phyloP scores from a whole-genome alignment of 2,113 vertebrate genomes.

The Ameiurus melas region DNA sequence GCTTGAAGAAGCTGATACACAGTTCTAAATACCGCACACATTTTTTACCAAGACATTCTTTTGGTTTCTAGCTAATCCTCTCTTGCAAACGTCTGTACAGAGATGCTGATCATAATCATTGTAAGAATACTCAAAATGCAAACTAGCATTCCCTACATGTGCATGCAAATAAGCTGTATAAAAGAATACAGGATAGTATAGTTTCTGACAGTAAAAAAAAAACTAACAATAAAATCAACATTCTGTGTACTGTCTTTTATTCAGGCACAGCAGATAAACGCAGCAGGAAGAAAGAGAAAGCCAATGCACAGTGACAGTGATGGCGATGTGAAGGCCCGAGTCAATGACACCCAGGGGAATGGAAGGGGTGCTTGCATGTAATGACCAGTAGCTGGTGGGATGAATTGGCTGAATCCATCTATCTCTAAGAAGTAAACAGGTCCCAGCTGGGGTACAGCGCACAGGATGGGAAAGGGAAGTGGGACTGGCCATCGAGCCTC shows the following conservation, averaged over 20 bases:
- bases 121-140: slow-evolving; percentile 1
- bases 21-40: background rate
- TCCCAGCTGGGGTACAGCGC: slow-evolving; percentile 62
- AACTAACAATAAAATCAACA: too few relatives aligned
- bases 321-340: slow-evolving; percentile 8
- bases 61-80: background rate
- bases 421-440: slow-evolving; percentile 58
- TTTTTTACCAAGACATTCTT: background rate
- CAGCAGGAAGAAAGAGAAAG: background rate
- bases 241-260: background rate
- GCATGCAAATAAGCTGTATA: background rate
- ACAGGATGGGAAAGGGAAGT: slow-evolving; percentile 54
- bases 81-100: background rate
- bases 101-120: background rate
- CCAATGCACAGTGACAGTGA: slow-evolving; percentile 3
- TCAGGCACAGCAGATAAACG: background rate
- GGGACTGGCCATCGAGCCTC: slow-evolving; percentile 42
- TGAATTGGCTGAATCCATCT: slow-evolving; percentile 58
- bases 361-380: slow-evolving; percentile 33
- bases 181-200: background rate
- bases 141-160: background rate
- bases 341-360: slow-evolving; percentile 44
- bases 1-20: background rate
- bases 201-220: background rate
- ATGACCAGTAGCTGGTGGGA: slow-evolving; percentile 59